These are phyloP conservation scores for Apolygus lucorum DNA, from an alignment of 1,140 invertebrate genomes.

Conservation along the genomic window DNA sequence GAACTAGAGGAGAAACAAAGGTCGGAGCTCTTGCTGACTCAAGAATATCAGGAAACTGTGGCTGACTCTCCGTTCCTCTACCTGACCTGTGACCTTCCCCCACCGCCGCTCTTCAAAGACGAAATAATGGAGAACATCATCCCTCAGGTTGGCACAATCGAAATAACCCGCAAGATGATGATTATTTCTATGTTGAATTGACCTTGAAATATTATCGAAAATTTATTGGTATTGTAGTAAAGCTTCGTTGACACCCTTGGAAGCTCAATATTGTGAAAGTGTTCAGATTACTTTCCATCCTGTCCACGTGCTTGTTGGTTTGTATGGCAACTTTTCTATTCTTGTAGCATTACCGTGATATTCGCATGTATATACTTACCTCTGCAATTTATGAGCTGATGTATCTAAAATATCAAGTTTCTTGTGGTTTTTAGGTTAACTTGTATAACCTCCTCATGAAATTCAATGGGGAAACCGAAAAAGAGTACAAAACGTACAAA, in stretches of 20 bases:
- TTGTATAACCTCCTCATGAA: conserved; percentile 86
- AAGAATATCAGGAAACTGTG: conserved; percentile 79
- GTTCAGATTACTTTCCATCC: neutral
- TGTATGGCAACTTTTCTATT: neutral
- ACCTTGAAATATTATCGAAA: neutral
- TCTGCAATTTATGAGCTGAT: neutral
- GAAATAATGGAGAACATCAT: conserved; percentile 97
- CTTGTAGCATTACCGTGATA: neutral
- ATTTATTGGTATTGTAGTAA: neutral
- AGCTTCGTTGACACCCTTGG: neutral
- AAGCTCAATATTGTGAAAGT: neutral
- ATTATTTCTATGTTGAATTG: too few species aligned
- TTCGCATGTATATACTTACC: too few species aligned
- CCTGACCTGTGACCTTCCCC: conserved; percentile 91
- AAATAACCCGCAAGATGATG: too few species aligned
- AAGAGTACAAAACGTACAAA: conserved; percentile 99
- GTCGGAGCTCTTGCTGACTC: conserved; percentile 62
- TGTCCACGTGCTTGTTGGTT: neutral
- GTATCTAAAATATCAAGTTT: neutral
- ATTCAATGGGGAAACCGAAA: conserved; percentile 91
- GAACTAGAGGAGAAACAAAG: conserved; percentile 86
- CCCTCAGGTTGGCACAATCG: conserved; percentile 70
- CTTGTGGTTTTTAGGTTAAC: conserved; percentile 61
- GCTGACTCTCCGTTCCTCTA: conserved; percentile 90
- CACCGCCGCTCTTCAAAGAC: conserved; percentile 93